Percentiles rank a stretch among this genome's conserved stretches.
These are phyloP conservation scores for Coracias cyanogaster DNA, from an alignment of 2,797 vertebrate species.

Conservation along the genomic window DNA sequence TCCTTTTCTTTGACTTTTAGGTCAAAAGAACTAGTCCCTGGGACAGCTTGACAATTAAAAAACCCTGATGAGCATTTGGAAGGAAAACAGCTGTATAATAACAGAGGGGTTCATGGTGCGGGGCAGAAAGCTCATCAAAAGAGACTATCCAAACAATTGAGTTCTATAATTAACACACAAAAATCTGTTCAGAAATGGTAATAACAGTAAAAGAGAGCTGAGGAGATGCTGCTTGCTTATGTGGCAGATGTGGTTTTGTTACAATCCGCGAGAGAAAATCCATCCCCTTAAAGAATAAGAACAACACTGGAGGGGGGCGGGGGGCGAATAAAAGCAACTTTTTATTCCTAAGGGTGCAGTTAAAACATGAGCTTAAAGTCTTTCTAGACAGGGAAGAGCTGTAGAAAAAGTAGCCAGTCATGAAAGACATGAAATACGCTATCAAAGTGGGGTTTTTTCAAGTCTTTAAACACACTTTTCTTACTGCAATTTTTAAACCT, in stretches of 20 bases:
- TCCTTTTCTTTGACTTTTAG: slow-evolving; percentile 56
- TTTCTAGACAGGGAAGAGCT: slow-evolving; percentile 9
- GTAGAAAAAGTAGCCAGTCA: slow-evolving; percentile 5
- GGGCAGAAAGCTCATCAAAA: slow-evolving; percentile 72
- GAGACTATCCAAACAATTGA: slow-evolving; percentile 76
- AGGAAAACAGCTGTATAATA: slow-evolving; percentile 68
- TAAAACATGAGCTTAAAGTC: slow-evolving; percentile 45
- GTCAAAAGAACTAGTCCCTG: slow-evolving; percentile 51
- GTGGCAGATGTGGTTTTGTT: slow-evolving; percentile 69
- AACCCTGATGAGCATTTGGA: slow-evolving; percentile 54
- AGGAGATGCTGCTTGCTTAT: slow-evolving; percentile 47
- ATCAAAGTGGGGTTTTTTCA: neutral
- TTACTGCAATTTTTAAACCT: neutral
- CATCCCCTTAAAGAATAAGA: slow-evolving; percentile 39
- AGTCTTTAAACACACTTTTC: slow-evolving; percentile 7
- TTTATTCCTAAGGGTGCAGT: slow-evolving; percentile 30
- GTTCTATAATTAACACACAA: slow-evolving; percentile 84
- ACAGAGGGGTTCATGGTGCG: slow-evolving; percentile 14
- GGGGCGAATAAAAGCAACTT: slow-evolving; percentile 37
- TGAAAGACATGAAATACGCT: neutral
- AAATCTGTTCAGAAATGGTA: slow-evolving; percentile 73
- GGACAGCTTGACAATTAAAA: slow-evolving; percentile 67
- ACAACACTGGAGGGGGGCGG: neutral
- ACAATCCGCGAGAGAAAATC: slow-evolving; percentile 3
- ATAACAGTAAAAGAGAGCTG: slow-evolving; percentile 65